Evolutionary conservation across 1,140 invertebrate genomes (phyloP).

Genomic region (Pantala flavescens): DNA sequence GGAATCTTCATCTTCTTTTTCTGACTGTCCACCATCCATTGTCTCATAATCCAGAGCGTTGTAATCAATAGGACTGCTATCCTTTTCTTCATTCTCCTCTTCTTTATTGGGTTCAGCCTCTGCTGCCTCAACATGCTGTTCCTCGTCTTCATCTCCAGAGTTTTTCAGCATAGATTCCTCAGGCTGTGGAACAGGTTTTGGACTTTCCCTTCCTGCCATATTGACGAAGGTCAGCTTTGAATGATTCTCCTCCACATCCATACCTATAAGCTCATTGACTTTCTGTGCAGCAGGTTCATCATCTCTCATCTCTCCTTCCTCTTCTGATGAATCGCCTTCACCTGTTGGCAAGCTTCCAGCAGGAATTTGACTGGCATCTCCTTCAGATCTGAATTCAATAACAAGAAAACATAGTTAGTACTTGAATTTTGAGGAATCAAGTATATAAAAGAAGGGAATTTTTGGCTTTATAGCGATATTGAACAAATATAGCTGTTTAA

Average conservation of each 20-base stretch:
- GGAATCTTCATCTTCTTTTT: background rate
- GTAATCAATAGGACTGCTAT: constrained; percentile 6
- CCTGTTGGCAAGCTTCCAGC: background rate
- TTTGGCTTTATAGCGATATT: background rate
- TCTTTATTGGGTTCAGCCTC: background rate
- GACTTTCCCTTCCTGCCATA: background rate
- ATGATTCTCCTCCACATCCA: background rate
- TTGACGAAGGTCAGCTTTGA: background rate
- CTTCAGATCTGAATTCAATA: background rate
- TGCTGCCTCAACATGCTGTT: background rate
- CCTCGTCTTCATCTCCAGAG: background rate
- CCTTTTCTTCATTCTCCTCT: background rate
- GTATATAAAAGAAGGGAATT: background rate
- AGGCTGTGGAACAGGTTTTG: background rate
- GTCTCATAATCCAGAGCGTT: constrained; percentile 15
- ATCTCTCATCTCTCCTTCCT: background rate
- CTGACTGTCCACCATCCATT: constrained; percentile 8
- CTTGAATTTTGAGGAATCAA: background rate
- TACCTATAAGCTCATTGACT: background rate
- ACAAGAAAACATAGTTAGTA: background rate
- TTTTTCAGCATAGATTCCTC: background rate
- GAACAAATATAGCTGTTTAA: background rate
- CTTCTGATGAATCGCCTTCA: background rate
- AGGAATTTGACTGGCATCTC: background rate
- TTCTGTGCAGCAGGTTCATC: background rate